phyloP scores from a whole-genome alignment of 1,140 invertebrate species.

The Apis florea region DNA sequence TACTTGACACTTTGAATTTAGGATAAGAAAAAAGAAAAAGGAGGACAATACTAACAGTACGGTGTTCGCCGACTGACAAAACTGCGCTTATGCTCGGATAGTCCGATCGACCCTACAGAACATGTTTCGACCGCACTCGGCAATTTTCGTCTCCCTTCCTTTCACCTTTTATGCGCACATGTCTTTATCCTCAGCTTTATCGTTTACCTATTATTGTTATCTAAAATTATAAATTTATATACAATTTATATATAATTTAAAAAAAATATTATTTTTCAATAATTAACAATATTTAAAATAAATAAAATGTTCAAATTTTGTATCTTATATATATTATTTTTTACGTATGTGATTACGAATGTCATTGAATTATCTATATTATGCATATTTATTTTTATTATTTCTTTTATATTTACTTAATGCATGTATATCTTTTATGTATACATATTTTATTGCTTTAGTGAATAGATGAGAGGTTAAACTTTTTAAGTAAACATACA shows the following conservation, averaged over 20 bases:
- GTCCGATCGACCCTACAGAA: constrained; percentile 24
- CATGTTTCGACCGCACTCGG: constrained; percentile 11
- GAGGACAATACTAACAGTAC: background rate
- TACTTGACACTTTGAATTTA: background rate
- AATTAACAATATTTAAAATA: no score
- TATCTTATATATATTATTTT: no score
- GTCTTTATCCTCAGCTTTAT: background rate
- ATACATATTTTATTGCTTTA: background rate
- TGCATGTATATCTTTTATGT: background rate
- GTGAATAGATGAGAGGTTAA: background rate
- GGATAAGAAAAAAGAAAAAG: background rate
- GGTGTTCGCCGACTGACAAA: constrained; percentile 24
- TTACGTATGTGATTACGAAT: background rate
- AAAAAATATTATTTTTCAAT: no score
- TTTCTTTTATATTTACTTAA: background rate
- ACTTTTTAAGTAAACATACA: background rate
- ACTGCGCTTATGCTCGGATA: background rate
- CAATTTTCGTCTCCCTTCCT: constrained; percentile 21
- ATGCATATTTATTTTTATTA: background rate
- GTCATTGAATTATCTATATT: no score
- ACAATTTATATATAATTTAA: no score
- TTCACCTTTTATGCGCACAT: background rate
- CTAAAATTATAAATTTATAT: background rate
- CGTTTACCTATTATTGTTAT: background rate
- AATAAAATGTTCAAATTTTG: background rate